phyloP scores from a whole-genome alignment of 2,888 invertebrate genomes.

The Dryomyza anilis region DNA sequence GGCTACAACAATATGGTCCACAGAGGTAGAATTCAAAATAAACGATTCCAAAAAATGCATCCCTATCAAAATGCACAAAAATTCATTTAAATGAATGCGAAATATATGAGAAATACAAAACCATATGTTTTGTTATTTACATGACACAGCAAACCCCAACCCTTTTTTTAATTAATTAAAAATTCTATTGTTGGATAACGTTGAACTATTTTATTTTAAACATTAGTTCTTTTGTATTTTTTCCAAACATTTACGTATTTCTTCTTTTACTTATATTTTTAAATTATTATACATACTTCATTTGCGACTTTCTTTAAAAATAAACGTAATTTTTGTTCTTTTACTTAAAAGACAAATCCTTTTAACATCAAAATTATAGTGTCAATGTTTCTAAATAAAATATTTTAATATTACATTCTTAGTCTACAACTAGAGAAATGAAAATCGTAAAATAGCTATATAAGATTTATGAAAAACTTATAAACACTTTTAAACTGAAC shows the following conservation, averaged over 20 bases:
- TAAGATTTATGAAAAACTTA: no score
- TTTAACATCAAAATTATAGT: no score
- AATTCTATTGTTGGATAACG: not conserved
- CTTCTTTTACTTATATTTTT: not conserved
- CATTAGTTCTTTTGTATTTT: not conserved
- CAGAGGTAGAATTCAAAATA: constrained; percentile 62
- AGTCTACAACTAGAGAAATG: no score
- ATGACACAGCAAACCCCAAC: not conserved
- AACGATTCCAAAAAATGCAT: constrained; percentile 61
- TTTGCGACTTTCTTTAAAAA: constrained; percentile 11
- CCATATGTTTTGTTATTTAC: constrained; percentile 25
- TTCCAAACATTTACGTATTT: not conserved
- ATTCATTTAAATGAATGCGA: constrained; percentile 51
- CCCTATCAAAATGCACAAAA: constrained; percentile 59
- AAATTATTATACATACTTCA: not conserved
- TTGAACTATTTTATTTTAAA: not conserved
- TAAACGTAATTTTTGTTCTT: no score
- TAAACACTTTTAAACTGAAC: no score
- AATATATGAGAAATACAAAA: constrained; percentile 25
- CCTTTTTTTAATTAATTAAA: no score
- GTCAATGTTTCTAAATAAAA: no score
- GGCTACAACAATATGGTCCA: constrained; percentile 60
- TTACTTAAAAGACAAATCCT: no score
- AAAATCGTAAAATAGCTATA: no score
- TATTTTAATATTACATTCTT: no score